Conservation (phyloP, 2,888 invertebrate genomes). For the Yponomeuta malinellus region DNA sequence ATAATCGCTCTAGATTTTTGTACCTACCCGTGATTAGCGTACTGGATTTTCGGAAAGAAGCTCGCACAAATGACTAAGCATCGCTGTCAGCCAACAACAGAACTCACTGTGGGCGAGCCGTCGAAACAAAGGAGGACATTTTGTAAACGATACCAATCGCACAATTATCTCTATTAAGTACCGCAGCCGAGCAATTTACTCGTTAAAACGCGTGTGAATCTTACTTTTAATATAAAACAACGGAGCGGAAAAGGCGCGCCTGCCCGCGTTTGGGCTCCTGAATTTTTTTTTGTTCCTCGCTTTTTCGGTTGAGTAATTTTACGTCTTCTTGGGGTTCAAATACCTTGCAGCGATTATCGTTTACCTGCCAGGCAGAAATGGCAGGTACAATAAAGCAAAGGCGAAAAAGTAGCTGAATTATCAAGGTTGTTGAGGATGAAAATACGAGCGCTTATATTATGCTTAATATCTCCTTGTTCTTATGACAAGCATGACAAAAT, state of each 20-base stretch:
- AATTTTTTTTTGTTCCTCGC: conserved; percentile 6
- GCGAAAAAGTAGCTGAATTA: background rate
- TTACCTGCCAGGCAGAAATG: background rate
- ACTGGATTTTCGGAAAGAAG: no score
- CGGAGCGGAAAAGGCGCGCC: conserved; percentile 14
- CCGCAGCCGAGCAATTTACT: conserved; percentile 20
- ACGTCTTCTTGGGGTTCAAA: conserved; percentile 2
- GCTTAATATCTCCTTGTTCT: no score
- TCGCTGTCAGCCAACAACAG: background rate
- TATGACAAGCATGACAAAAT: no score
- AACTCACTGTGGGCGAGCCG: conserved; percentile 6
- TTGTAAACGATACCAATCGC: conserved; percentile 23
- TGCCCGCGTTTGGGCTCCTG: conserved; percentile 6
- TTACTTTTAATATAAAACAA: conserved; percentile 16
- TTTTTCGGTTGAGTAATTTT: background rate
- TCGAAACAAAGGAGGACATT: conserved; percentile 19
- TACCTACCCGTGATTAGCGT: no score
- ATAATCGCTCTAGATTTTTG: no score
- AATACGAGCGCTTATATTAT: no score
- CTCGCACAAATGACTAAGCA: background rate
- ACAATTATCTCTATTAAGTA: conserved; percentile 22
- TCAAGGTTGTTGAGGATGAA: no score
- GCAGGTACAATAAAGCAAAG: background rate
- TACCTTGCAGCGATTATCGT: background rate
- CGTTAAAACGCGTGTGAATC: conserved; percentile 23